Base-by-base conservation (phyloP, 2,113 vertebrate species). In the Pelmatolapia mariae region DNA sequence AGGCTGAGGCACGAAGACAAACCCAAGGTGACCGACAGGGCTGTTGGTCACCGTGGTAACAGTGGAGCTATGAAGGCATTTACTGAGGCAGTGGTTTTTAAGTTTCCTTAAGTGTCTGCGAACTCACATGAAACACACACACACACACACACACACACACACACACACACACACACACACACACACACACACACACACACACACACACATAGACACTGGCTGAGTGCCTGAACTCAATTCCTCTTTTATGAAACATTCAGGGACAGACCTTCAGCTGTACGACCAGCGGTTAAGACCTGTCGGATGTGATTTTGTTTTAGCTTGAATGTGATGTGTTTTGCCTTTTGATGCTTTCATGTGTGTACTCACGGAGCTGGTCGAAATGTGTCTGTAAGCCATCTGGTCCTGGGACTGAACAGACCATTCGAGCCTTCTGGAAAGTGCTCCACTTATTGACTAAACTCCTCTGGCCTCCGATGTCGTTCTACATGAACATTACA, bases 401-500 rank as follows among this genome's bases (percentile, higher is more conserved):
- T n/a, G 95, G 91, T 73, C 97, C 96, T 1, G 96, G 96, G 66
- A 97, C 94, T 10, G 96, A 97, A 43, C 97, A 97, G 31, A 97
- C 94, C 87, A 97, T 89, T n/a, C 97, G 95, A 54, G 97, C 94
- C 89, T 97, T 97, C 88, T 97, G 96, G 87, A 97, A 97, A 10
- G 97, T 97, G 56, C 97, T 97, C 97, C 97, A 97, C 91, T 97
- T 97, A 71, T 97, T 96, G 15, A 97, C 97, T 87, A 97, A 88
- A 91, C 97, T 97, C 63, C 97, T 95, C 92, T 97, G 97, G 52
- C 97, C 97, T 45, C 97, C 97, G 2, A 97, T 96, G 87, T 97
- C 97, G 73, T 97, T 97, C 97, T 97, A 19, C 5, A 92, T 10
- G 79, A 9, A 90, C 45, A 81, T 9, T 3, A 63, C 78, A 50